These are phyloP conservation scores for Tadarida brasiliensis DNA, from an alignment of 2,797 vertebrate genomes.

Conservation along the genomic window DNA sequence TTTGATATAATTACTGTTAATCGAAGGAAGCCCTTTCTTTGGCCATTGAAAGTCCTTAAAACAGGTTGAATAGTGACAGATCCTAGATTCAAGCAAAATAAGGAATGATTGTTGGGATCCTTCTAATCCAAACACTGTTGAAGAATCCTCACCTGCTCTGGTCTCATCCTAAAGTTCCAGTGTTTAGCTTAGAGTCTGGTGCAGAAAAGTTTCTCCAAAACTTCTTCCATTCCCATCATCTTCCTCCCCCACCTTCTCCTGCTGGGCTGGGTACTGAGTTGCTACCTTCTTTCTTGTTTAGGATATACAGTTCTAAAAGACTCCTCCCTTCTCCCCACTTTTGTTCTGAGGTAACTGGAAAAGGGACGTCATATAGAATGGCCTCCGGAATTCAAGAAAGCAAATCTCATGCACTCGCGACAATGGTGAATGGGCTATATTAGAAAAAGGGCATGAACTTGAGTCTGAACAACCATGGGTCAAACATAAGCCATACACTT, in stretches of 20 bases:
- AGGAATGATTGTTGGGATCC: neutral
- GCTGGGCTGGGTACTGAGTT: neutral
- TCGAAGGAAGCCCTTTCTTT: neutral
- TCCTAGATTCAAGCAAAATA: neutral
- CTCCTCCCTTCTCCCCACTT: neutral
- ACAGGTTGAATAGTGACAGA: neutral
- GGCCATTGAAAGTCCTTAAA: neutral
- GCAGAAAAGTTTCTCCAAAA: neutral
- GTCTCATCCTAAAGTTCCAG: neutral
- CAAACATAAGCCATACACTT: neutral
- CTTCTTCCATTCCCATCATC: neutral
- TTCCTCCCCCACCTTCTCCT: neutral
- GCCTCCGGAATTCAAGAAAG: conserved; percentile 8
- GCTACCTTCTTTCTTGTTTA: neutral
- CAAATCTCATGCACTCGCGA: neutral
- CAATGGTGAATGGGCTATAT: neutral
- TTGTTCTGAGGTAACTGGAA: neutral
- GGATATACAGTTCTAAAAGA: neutral
- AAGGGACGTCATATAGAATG: neutral
- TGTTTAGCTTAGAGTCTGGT: neutral
- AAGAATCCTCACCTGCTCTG: neutral
- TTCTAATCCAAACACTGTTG: neutral
- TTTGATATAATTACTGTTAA: conserved; percentile 34
- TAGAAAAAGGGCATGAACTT: neutral
- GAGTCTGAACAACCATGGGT: neutral